Evolutionary conservation across 2,888 invertebrate genomes (phyloP).

Genomic region (Antheraea yamamai): DNA sequence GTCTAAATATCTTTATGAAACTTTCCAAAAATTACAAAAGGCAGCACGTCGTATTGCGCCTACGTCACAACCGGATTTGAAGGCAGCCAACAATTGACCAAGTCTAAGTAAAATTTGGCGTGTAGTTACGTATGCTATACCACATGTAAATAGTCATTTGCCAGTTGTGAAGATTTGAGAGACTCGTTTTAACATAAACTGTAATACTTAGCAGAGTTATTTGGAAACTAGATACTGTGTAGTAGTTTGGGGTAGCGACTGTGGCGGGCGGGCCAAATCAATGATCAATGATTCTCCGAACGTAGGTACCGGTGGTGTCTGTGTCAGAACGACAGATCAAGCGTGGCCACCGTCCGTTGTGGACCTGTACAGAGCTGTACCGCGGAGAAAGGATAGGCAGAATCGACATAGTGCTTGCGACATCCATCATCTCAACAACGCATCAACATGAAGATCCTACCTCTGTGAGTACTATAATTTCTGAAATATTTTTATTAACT

Average conservation of each 20-base stretch:
- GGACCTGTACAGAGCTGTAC: constrained; percentile 66
- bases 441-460: constrained; percentile 69
- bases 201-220: constrained; percentile 28
- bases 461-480: constrained; percentile 59
- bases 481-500: constrained; percentile 27
- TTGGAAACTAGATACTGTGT: constrained; percentile 30
- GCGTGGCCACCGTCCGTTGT: constrained; percentile 69
- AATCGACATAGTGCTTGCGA: constrained; percentile 50
- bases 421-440: constrained; percentile 42
- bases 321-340: constrained; percentile 62
- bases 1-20: constrained; percentile 2
- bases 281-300: constrained; percentile 42
- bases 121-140: constrained; percentile 47
- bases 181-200: constrained; percentile 25
- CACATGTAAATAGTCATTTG: constrained; percentile 59
- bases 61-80: constrained; percentile 53
- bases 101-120: constrained; percentile 51
- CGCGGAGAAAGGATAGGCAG: constrained; percentile 64
- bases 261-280: constrained; percentile 41
- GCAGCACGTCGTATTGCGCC: constrained; percentile 32
- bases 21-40: constrained; percentile 36
- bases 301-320: constrained; percentile 51
- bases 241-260: constrained; percentile 39
- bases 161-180: constrained; percentile 27
- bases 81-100: constrained; percentile 42